Conservation (phyloP, 1,140 invertebrate species). For the Ceratina japonica region DNA sequence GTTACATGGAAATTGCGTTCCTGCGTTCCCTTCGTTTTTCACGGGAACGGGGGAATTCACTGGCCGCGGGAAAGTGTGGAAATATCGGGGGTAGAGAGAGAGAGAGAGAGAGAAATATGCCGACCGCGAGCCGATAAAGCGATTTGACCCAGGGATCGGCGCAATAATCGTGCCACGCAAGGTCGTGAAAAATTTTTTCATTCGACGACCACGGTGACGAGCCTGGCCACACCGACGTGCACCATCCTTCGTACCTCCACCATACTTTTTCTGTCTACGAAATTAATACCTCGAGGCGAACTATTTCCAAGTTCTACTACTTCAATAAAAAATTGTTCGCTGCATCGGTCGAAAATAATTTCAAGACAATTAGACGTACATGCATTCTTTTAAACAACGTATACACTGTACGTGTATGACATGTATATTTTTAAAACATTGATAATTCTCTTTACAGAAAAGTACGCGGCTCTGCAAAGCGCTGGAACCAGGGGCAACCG, state of each 20-base stretch:
- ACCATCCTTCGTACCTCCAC: not conserved
- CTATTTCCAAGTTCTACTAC: too few species aligned
- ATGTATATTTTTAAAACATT: not conserved
- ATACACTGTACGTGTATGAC: too few species aligned
- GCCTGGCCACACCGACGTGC: not conserved
- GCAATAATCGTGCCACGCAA: conserved; percentile 38
- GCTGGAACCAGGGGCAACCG: conserved; percentile 65
- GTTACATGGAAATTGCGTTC: conserved; percentile 22
- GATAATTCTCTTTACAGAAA: conserved; percentile 65
- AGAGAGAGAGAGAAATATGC: conserved; percentile 21
- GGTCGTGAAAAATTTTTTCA: conserved; percentile 8
- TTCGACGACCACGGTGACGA: not conserved
- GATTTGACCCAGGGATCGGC: conserved; percentile 29
- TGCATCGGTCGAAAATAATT: too few species aligned
- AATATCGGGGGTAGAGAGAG: conserved; percentile 3
- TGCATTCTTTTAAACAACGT: too few species aligned
- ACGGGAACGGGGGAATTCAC: conserved; percentile 29
- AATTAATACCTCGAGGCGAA: too few species aligned
- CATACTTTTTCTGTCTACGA: not conserved
- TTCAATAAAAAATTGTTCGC: too few species aligned
- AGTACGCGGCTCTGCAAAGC: conserved; percentile 72
- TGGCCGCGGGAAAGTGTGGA: conserved; percentile 16
- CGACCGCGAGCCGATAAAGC: conserved; percentile 40
- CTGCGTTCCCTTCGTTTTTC: conserved; percentile 17
- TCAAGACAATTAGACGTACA: too few species aligned